phyloP scores from a whole-genome alignment of 2,888 invertebrate species.

The Erynnis tages region DNA sequence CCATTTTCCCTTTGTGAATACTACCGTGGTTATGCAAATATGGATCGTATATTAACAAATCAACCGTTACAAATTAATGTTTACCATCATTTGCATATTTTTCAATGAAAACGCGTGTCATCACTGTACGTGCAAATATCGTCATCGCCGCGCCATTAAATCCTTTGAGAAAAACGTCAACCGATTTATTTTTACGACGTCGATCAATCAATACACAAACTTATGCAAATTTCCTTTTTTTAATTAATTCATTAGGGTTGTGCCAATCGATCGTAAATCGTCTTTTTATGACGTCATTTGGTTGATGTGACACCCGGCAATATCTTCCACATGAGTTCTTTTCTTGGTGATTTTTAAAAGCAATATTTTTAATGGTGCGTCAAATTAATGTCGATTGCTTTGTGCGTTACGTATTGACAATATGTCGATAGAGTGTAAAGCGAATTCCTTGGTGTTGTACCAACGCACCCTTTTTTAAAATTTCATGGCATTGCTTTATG shows the following conservation, averaged over 20 bases:
- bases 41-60: conserved; percentile 68
- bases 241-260: conserved; percentile 70
- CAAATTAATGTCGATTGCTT: conserved; percentile 76
- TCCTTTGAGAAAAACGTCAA: conserved; percentile 44
- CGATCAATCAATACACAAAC: conserved; percentile 67
- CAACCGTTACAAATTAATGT: conserved; percentile 81
- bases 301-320: conserved; percentile 50
- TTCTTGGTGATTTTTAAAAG: conserved; percentile 65
- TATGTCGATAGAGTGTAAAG: conserved; percentile 73
- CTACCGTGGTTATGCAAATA: conserved; percentile 67
- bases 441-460: conserved; percentile 54
- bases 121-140: conserved; percentile 40
- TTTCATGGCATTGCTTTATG: conserved; percentile 68
- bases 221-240: conserved; percentile 60
- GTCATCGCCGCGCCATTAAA: conserved; percentile 58
- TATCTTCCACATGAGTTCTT: conserved; percentile 69
- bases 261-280: conserved; percentile 57
- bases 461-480: conserved; percentile 68
- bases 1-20: conserved; percentile 46
- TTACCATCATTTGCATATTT: conserved; percentile 74
- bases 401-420: conserved; percentile 67
- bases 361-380: conserved; percentile 79
- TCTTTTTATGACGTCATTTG: conserved; percentile 58
- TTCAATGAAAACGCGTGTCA: conserved; percentile 72
- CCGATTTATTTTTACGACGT: conserved; percentile 62